These are phyloP conservation scores for Amiota minor DNA, from an alignment of 2,888 invertebrate genomes.

Conservation along the genomic window DNA sequence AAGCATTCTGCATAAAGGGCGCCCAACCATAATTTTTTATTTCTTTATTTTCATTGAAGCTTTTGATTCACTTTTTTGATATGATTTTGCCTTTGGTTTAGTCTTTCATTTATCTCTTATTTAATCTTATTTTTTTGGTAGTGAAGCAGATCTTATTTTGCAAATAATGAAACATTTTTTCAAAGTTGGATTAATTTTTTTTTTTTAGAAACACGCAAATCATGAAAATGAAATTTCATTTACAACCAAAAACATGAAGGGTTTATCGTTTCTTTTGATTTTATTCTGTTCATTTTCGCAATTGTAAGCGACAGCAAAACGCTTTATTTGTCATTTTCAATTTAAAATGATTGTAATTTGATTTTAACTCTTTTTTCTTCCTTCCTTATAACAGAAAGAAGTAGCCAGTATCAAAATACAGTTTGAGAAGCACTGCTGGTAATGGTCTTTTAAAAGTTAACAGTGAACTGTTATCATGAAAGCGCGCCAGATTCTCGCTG, in stretches of 20 bases:
- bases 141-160: no score
- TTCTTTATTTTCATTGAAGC: slow-evolving; percentile 13
- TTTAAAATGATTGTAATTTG: not conserved
- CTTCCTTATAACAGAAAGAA: no score
- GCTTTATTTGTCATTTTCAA: not conserved
- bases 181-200: not conserved
- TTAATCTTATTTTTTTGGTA: no score
- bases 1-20: slow-evolving; percentile 44
- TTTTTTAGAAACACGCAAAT: no score
- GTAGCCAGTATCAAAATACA: not conserved
- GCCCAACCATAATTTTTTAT: slow-evolving; percentile 22
- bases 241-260: no score
- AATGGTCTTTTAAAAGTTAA: slow-evolving; percentile 3
- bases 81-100: slow-evolving; percentile 2
- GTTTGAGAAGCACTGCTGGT: slow-evolving; percentile 25
- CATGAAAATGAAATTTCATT: no score
- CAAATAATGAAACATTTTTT: slow-evolving; percentile 2
- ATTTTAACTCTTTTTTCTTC: not conserved
- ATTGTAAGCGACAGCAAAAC: not conserved
- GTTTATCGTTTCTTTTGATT: no score
- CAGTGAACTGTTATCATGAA: slow-evolving; percentile 29
- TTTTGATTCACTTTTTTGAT: slow-evolving; percentile 12
- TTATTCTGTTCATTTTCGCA: not conserved
- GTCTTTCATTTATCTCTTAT: no score
- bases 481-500: no score